A percentile compares a stretch with the other conserved stretches of the same genome.
Conservation (phyloP, 2,113 vertebrate species). For the Indicator maculatus region DNA sequence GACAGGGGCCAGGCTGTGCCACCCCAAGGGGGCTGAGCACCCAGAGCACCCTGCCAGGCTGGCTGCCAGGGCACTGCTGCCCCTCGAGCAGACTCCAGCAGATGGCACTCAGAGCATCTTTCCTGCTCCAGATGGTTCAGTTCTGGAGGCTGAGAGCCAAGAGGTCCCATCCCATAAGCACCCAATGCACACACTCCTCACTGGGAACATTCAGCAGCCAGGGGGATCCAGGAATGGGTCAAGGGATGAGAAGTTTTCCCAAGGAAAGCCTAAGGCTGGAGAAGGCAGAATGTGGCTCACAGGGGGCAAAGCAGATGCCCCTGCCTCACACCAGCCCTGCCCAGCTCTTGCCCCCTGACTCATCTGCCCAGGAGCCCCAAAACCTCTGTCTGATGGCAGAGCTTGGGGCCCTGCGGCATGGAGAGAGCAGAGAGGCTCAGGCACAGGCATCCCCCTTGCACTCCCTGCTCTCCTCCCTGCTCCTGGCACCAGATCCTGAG, state of each 20-base stretch:
- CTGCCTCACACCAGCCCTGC: background rate
- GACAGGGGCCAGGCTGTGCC: background rate
- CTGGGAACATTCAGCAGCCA: background rate
- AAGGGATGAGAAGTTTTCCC: background rate
- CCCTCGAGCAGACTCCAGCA: slow-evolving; percentile 24
- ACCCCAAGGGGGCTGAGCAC: background rate
- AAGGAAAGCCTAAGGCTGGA: background rate
- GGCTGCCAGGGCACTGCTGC: background rate
- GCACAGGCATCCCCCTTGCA: background rate
- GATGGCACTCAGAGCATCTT: slow-evolving; percentile 51
- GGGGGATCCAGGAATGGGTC: background rate
- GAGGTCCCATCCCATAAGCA: background rate
- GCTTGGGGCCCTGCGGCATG: background rate
- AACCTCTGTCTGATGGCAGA: background rate
- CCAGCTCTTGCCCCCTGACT: background rate
- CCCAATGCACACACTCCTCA: accelerated
- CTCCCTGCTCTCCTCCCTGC: background rate
- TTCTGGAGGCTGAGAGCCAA: background rate
- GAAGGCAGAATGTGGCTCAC: background rate
- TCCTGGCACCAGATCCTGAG: background rate
- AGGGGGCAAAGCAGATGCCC: background rate
- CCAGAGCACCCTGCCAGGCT: background rate
- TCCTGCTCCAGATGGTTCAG: accelerated
- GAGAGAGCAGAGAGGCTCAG: background rate
- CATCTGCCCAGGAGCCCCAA: background rate